Percentiles rank a stretch among this genome's conserved stretches.
These are phyloP conservation scores for Oscheius sp. DNA, from an alignment of 2,888 invertebrate species.

Conservation along the genomic window DNA sequence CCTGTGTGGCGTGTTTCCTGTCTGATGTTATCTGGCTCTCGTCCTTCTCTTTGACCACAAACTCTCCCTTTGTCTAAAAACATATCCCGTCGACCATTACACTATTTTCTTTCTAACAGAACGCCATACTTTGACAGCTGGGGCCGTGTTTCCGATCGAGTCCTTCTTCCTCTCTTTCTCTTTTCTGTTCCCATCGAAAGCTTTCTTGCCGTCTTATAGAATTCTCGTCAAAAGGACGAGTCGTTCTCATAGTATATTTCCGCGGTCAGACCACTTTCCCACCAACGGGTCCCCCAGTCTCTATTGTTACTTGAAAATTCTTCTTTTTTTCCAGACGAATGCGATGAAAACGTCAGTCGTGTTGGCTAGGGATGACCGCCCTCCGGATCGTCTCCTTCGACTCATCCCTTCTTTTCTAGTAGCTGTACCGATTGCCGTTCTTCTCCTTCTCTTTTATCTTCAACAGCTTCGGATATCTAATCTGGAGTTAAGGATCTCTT, in stretches of 20 bases:
- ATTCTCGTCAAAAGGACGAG: too few relatives aligned
- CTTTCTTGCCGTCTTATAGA: too few relatives aligned
- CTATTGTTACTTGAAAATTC: too few relatives aligned
- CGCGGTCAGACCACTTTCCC: neutral
- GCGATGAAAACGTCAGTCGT: constrained; percentile 25
- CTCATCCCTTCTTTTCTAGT: neutral
- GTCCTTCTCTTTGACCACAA: neutral
- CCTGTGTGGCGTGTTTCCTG: constrained; percentile 5
- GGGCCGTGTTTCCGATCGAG: constrained; percentile 12
- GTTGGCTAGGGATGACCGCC: constrained; percentile 10
- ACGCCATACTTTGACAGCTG: constrained; percentile 28
- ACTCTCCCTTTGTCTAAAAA: constrained; percentile 1
- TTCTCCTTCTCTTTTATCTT: constrained; percentile 15
- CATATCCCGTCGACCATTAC: constrained; percentile 2
- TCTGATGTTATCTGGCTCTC: neutral
- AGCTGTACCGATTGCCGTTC: constrained; percentile 12
- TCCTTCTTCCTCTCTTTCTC: too few relatives aligned
- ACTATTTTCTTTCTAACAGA: constrained; percentile 21
- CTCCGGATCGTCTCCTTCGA: neutral
- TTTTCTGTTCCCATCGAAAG: too few relatives aligned
- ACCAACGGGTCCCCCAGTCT: too few relatives aligned
- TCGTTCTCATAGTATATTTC: too few relatives aligned
- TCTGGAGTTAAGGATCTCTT: constrained; percentile 30
- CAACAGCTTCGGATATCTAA: constrained; percentile 26
- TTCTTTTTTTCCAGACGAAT: constrained; percentile 1